Conservation (phyloP, 2,797 vertebrate species). For the Fistularia tabacaria region DNA sequence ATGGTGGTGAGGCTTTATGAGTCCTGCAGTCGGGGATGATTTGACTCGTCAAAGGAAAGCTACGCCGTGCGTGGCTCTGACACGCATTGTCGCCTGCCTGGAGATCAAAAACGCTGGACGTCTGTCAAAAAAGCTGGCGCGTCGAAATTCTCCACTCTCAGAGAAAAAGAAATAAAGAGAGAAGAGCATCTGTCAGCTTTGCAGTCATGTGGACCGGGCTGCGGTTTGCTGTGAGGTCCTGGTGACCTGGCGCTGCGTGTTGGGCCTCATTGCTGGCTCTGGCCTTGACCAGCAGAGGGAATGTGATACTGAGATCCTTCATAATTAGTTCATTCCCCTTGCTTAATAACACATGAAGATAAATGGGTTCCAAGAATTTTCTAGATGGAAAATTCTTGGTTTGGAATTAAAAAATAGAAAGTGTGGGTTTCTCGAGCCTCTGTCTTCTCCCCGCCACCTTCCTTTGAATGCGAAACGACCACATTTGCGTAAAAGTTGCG, state of each 20-base stretch:
- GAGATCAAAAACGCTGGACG: conserved; percentile 53
- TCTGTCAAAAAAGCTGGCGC: conserved; percentile 21
- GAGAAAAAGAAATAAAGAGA: conserved; percentile 48
- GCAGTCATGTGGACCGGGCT: conserved; percentile 46
- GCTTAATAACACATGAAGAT: conserved; percentile 69
- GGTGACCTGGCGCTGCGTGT: conserved; percentile 57
- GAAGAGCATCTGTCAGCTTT: conserved; percentile 62
- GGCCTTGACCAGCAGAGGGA: conserved; percentile 56
- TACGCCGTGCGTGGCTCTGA: conserved; percentile 38
- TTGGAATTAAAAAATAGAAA: conserved; percentile 52
- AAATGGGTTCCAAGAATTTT: conserved; percentile 64
- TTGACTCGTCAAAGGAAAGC: conserved; percentile 31
- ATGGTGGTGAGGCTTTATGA: conserved; percentile 46
- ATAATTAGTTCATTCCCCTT: conserved; percentile 70
- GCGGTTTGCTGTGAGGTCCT: conserved; percentile 59
- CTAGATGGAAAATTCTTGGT: conserved; percentile 68
- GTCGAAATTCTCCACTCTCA: conserved; percentile 25
- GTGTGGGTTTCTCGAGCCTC: neutral
- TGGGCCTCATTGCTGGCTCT: conserved; percentile 55
- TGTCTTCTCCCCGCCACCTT: conserved; percentile 1
- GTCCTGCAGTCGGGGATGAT: conserved; percentile 44
- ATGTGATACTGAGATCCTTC: conserved; percentile 70
- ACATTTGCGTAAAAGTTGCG: neutral
- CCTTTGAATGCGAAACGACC: neutral
- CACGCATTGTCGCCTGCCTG: conserved; percentile 45